Evolutionary conservation across 35 echinoderm and acorn worm genomes (phyloP), one percentile per base, ranked within the genome.

Genomic region (Amphiura filiformis): DNA sequence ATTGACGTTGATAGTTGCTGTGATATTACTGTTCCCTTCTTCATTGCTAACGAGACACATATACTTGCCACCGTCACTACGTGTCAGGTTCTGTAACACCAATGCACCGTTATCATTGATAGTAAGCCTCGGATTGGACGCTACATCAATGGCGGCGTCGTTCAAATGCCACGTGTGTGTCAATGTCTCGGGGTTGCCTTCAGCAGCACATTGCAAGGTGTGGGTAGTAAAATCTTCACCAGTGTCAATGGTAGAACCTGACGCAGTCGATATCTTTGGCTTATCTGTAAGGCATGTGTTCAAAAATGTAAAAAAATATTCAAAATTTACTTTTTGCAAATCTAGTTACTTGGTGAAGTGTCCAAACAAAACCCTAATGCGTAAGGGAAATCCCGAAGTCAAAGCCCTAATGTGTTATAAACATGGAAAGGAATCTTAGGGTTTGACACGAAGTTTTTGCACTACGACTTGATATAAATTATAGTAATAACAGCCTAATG

Each of bases 161-260:
- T 95, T 87, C 78, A 92, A 86, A 18, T 78, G 41, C 96, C 96
- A 99, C 9, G 57, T 65, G 79, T 87, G 84, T 1, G 93, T 99
- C 5, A 94, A 26, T 23, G 65, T 84, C 17, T 36, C 15, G 18
- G 93, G 96, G 77, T 95, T 94, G 30, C 77, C 93, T 28, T 92
- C 79, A 13, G 87, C 84, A 36, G 88, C 77, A 34, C 95, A 97
- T 56, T 97, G 78, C 0, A 97, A 84, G 22, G 61, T 81, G 18
- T 87, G 36, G 11, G 37, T 35, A 23, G 87, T 85, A 4, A 80
- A 65, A 0, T 87, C 91, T 77, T 97, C 95, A 17, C 82, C 36
- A 52, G 84, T 47, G 31, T 80, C 85, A 30, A 91, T 30, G 12
- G 76, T 81, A 23, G 88, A 75, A 5, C 82, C 88, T 0, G 75